Evolutionary conservation across 35 echinoderm and acorn worm genomes (phyloP).

Genomic region (Heliocidaris erythrogramma): DNA sequence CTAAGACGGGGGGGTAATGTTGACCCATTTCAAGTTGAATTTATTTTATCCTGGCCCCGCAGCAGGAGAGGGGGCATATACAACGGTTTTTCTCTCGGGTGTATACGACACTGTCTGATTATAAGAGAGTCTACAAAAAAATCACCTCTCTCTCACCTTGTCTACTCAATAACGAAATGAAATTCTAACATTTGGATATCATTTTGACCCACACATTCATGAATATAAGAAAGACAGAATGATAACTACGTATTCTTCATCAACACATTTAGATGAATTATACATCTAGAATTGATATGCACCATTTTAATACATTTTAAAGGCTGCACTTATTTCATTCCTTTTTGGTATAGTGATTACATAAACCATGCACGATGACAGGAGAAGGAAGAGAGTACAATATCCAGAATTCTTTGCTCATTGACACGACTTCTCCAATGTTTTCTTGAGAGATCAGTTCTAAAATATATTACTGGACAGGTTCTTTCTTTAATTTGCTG

Average conservation of each 20-base stretch:
- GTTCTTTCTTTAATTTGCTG: conserved; percentile 38
- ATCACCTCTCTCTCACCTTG: background rate
- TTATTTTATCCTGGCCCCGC: too few species aligned
- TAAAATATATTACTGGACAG: conserved; percentile 7
- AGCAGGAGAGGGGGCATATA: too few species aligned
- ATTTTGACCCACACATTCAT: background rate
- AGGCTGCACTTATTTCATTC: background rate
- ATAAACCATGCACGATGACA: background rate
- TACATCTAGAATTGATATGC: background rate
- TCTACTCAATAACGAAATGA: background rate
- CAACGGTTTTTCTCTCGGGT: too few species aligned
- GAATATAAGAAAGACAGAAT: background rate
- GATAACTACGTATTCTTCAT: background rate
- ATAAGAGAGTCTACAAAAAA: background rate
- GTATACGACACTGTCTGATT: too few species aligned
- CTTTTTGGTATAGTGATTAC: background rate
- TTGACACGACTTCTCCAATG: background rate
- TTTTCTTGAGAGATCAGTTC: background rate
- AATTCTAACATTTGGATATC: background rate
- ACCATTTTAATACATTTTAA: background rate
- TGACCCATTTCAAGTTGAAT: too few species aligned
- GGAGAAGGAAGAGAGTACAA: background rate
- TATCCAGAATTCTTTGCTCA: background rate
- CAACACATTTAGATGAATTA: background rate
- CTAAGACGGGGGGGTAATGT: too few species aligned